phyloP scores from a whole-genome alignment of 2,888 invertebrate species.

The Cheilosia vulpina region DNA sequence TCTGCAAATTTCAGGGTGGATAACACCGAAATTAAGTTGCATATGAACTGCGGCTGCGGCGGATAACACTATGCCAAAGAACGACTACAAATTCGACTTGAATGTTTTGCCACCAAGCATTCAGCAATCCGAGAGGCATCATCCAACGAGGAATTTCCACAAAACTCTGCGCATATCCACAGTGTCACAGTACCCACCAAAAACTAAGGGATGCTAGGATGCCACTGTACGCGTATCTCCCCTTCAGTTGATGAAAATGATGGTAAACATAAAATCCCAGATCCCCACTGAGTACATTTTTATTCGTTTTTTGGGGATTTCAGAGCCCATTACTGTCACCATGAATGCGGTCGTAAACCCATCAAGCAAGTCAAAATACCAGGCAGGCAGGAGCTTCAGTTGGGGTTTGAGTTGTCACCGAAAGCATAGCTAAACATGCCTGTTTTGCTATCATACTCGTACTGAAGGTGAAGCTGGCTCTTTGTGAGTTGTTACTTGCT shows the following conservation, averaged over 20 bases:
- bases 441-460: too few relatives aligned
- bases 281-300: neutral
- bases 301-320: neutral
- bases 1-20: neutral
- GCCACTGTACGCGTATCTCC: neutral
- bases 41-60: neutral
- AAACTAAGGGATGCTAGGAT: neutral
- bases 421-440: neutral
- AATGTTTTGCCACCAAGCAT: slow-evolving; percentile 11
- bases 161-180: neutral
- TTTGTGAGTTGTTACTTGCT: too few relatives aligned
- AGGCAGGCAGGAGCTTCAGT: slow-evolving; percentile 13
- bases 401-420: neutral
- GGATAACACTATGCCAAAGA: neutral
- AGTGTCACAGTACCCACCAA: neutral
- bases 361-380: slow-evolving; percentile 33
- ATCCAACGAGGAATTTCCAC: neutral
- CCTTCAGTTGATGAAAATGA: neutral
- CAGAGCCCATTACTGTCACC: slow-evolving; percentile 30
- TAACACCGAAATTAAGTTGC: neutral
- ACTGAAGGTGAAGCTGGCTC: too few relatives aligned
- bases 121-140: neutral
- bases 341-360: slow-evolving; percentile 34
- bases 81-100: neutral
- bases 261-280: neutral